Percentiles rank a stretch among this genome's conserved stretches.
phyloP scores from a whole-genome alignment of 2,113 vertebrate genomes.

The Corvus moneduloides region DNA sequence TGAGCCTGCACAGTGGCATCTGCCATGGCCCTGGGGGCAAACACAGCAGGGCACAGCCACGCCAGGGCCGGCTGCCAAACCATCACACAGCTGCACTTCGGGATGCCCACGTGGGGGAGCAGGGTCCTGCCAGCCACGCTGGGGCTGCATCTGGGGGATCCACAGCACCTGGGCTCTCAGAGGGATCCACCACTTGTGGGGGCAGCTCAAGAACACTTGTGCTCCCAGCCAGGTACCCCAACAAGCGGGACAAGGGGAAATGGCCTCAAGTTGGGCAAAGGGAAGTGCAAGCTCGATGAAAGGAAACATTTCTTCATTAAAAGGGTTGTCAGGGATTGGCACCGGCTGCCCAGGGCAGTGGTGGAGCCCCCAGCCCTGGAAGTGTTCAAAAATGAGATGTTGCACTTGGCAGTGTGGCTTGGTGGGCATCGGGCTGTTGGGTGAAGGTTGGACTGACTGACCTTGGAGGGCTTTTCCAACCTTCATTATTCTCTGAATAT shows the following conservation, averaged over 20 bases:
- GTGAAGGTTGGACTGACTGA: background rate
- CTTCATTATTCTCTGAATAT: background rate
- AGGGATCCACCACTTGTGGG: background rate
- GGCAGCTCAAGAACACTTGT: background rate
- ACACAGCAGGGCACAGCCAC: background rate
- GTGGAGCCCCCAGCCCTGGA: background rate
- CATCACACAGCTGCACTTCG: background rate
- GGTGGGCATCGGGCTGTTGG: background rate
- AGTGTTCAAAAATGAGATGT: background rate
- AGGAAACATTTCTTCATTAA: background rate
- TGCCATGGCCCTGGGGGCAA: background rate
- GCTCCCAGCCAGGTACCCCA: background rate
- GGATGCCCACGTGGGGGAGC: background rate
- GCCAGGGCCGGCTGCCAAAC: background rate
- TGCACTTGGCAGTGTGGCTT: background rate
- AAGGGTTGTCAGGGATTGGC: background rate
- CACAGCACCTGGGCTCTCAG: background rate
- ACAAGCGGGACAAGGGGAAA: background rate
- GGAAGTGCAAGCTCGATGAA: background rate
- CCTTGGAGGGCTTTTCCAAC: background rate
- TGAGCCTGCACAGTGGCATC: background rate
- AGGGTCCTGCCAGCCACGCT: background rate
- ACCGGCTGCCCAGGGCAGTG: background rate
- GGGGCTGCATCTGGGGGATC: rapidly evolving
- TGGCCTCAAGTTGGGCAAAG: background rate